Evolutionary conservation across 2,113 vertebrate species (phyloP).

Genomic region (Synchiropus splendidus): DNA sequence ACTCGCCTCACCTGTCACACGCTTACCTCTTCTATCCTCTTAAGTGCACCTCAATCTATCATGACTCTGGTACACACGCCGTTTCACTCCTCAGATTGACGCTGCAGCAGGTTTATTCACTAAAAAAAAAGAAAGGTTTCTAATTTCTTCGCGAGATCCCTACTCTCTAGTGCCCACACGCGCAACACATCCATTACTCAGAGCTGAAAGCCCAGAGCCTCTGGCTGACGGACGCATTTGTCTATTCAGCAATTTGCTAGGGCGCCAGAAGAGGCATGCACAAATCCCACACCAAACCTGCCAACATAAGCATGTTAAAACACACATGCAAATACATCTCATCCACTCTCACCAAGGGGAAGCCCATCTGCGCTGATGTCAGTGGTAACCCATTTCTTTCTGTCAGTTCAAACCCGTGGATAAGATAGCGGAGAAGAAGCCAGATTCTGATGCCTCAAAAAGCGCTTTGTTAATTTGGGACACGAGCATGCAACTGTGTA

Average conservation of each 20-base stretch:
- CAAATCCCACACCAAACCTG: slow-evolving; percentile 3
- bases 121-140: too few relatives aligned
- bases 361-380: slow-evolving; percentile 30
- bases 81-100: too few relatives aligned
- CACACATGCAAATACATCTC: slow-evolving; percentile 1
- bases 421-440: too few relatives aligned
- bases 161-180: too few relatives aligned
- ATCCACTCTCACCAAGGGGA: slow-evolving; percentile 3
- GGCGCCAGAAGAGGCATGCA: slow-evolving; percentile 23
- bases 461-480: too few relatives aligned
- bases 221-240: slow-evolving; percentile 58
- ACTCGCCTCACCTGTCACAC: too few relatives aligned
- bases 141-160: slow-evolving; percentile 1
- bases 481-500: too few relatives aligned
- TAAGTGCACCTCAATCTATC: too few relatives aligned
- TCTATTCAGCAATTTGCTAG: slow-evolving; percentile 57
- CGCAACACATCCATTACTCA: slow-evolving; percentile 36
- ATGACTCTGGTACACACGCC: slow-evolving; percentile 14
- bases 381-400: slow-evolving; percentile 40
- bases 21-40: too few relatives aligned
- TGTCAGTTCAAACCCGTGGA: background rate
- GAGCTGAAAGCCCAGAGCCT: slow-evolving; percentile 42
- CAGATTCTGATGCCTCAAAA: too few relatives aligned
- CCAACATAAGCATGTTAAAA: background rate
- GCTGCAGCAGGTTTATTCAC: too few relatives aligned